Percentiles rank a stretch among this genome's conserved stretches.
Conservation (phyloP, 2,888 invertebrate species). For the Erebia palarica region DNA sequence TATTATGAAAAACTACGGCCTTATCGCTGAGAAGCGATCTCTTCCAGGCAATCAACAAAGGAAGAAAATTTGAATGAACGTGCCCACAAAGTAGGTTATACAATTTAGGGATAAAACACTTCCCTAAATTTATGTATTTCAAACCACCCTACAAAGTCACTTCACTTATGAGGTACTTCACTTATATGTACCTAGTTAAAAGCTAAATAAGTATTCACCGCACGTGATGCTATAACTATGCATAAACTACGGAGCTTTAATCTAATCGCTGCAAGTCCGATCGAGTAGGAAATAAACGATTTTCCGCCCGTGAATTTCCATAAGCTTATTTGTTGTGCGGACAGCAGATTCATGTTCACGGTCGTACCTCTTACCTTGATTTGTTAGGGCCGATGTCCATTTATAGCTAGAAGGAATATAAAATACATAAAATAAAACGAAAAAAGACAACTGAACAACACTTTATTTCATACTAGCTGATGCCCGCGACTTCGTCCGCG, state of each 20-base stretch:
- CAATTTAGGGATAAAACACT: no score
- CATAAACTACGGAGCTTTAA: conserved; percentile 1
- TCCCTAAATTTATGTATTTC: no score
- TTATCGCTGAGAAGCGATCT: no score
- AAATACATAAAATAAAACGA: background rate
- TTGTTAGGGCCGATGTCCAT: conserved; percentile 5
- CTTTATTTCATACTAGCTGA: background rate
- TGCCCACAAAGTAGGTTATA: no score
- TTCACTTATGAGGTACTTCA: background rate
- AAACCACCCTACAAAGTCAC: background rate
- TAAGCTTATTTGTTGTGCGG: conserved; percentile 34
- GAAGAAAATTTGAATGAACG: no score
- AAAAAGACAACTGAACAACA: no score
- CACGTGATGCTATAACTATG: background rate
- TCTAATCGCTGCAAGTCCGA: conserved; percentile 14
- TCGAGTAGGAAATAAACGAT: conserved; percentile 25
- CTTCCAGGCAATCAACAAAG: no score
- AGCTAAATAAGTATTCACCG: background rate
- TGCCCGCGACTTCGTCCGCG: no score
- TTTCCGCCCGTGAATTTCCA: conserved; percentile 34
- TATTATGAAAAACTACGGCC: no score
- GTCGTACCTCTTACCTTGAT: conserved; percentile 26
- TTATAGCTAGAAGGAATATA: background rate
- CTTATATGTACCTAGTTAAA: background rate
- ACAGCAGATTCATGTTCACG: conserved; percentile 31